phyloP scores from a whole-genome alignment of 2,797 vertebrate genomes.

The Poeciliopsis infans region DNA sequence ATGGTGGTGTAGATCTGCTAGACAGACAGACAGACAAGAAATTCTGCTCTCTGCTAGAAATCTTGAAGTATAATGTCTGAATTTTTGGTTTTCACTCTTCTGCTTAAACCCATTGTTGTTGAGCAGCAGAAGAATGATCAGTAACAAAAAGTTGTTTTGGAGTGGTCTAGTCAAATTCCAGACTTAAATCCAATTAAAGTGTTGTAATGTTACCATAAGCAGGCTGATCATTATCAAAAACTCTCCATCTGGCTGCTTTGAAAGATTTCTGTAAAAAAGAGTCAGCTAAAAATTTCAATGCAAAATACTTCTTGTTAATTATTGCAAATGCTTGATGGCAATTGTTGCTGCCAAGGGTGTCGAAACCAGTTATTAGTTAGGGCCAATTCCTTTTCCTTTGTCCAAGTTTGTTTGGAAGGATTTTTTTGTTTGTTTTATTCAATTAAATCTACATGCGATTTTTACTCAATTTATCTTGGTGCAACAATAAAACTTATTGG shows the following conservation, averaged over 20 bases:
- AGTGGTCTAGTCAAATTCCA: neutral
- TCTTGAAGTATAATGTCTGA: neutral
- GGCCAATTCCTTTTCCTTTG: neutral
- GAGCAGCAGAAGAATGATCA: neutral
- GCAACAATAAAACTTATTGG: neutral
- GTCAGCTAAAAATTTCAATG: neutral
- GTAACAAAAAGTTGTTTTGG: neutral
- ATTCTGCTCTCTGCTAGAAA: neutral
- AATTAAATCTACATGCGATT: neutral
- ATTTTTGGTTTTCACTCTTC: neutral
- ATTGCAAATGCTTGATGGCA: neutral
- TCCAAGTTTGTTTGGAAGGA: neutral
- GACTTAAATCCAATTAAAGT: neutral
- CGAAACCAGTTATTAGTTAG: neutral
- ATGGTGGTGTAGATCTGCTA: neutral
- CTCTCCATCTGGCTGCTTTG: neutral
- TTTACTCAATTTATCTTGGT: neutral
- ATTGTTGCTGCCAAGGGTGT: neutral
- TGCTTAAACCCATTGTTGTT: neutral
- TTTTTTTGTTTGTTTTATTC: neutral
- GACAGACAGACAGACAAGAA: neutral
- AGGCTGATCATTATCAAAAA: neutral
- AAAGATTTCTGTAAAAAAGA: neutral
- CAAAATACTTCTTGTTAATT: neutral
- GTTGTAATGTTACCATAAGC: neutral